Evolutionary conservation across 2,888 invertebrate species (phyloP), one percentile per base, ranked within the genome.

Genomic region (Tetramorium bicarinatum): DNA sequence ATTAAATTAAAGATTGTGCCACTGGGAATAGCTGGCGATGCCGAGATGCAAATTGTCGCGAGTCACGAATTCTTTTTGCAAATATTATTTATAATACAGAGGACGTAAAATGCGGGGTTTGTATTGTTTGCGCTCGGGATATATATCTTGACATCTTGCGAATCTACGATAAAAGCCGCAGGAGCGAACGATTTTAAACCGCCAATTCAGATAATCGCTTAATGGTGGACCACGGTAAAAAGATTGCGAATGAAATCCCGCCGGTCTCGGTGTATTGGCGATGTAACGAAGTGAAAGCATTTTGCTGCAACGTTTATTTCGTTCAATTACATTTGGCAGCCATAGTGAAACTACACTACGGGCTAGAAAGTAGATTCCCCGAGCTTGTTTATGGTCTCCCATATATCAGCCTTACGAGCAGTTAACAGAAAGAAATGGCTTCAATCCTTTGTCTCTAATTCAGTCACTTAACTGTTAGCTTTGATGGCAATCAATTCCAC

Each of bases 251-350:
- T 61, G 3, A 71, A 80, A 80, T 71, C 69, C 25, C 25, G n/a
- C 47, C 47, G n/a, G 47, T 38, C 38, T 71, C 47, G 25, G 38
- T 44, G 62, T 64, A 64, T 71, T 25, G 47, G 59, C 56, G 62
- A 69, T 69, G 59, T 79, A 87, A 89, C 85, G 85, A 88, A 87
- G 82, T 62, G 85, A 85, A 85, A 84, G 84, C 85, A 85, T 88
- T 89, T 85, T 76, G 83, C 83, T 84, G 80, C 85, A 85, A 89
- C 90, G 87, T 90, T 89, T 89, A 88, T 90, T 90, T 87, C 87
- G 83, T 88, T 82, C 90, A 90, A 88, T 85, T 90, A 88, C 88
- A 89, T 89, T 91, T 90, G 90, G 88, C 91, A 91, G 86, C 88
- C 84, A 82, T 84, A 85, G 83, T 81, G 86, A 86, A 85, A 82